A percentile compares a stretch with the other conserved stretches of the same genome.
phyloP scores from a whole-genome alignment of 2,888 invertebrate genomes.

The Chirona hameri region DNA sequence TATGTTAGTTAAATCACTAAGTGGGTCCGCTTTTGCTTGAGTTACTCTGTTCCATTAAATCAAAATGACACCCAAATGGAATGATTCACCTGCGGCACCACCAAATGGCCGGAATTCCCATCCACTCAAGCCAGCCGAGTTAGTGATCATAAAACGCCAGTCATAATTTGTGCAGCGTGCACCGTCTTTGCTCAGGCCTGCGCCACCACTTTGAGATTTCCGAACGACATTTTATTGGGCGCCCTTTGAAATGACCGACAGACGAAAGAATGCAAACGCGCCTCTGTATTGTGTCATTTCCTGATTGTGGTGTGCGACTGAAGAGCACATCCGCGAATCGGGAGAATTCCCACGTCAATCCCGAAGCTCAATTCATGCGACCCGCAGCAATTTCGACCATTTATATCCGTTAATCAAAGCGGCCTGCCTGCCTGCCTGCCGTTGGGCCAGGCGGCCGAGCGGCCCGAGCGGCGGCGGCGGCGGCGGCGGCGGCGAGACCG shows the following conservation, averaged over 20 bases:
- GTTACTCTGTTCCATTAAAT: constrained; percentile 4
- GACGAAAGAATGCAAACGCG: neutral
- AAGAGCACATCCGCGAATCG: neutral
- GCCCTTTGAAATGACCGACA: neutral
- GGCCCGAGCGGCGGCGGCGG: neutral
- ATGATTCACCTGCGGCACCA: neutral
- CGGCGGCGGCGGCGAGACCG: neutral
- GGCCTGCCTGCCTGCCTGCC: neutral
- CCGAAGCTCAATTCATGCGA: neutral
- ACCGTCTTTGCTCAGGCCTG: neutral
- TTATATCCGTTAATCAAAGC: constrained; percentile 26
- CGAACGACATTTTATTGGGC: neutral
- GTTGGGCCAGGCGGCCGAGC: neutral
- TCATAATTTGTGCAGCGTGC: neutral
- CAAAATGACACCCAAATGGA: constrained; percentile 24
- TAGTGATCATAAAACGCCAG: constrained; percentile 2
- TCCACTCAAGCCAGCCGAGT: constrained; percentile 1
- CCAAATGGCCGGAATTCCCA: constrained; percentile 5
- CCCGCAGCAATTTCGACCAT: constrained; percentile 2
- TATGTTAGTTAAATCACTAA: constrained; percentile 7
- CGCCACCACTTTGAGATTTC: neutral
- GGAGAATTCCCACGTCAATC: neutral
- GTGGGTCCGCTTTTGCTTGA: constrained; percentile 8
- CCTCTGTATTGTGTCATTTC: neutral
- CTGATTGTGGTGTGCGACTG: neutral